Conservation (phyloP, 2,113 vertebrate genomes). For the Osmerus eperlanus region DNA sequence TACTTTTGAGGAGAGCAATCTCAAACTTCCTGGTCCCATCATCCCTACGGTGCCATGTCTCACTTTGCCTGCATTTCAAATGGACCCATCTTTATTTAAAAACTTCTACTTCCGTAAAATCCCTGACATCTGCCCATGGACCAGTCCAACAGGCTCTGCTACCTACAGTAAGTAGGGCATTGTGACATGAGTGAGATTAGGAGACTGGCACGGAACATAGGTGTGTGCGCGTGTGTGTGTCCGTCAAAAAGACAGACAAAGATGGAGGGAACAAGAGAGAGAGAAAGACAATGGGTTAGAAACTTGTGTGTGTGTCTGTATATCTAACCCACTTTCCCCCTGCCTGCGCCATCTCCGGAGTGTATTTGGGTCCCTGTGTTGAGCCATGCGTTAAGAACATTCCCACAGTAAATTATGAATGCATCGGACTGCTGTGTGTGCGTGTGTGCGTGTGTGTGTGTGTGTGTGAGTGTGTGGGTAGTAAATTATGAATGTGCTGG, state of each 20-base stretch:
- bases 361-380: constrained; percentile 56
- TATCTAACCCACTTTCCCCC: constrained; percentile 27
- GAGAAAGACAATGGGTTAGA: not conserved
- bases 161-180: not conserved
- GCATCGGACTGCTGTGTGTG: constrained; percentile 30
- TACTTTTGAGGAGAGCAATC: too few relatives aligned
- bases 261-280: not conserved
- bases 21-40: too few relatives aligned
- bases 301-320: constrained; percentile 5
- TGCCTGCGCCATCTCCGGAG: constrained; percentile 35
- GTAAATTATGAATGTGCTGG: constrained; percentile 67
- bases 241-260: not conserved
- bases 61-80: too few relatives aligned
- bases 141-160: too few relatives aligned
- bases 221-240: not conserved
- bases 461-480: constrained; percentile 12
- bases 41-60: too few relatives aligned
- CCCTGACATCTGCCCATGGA: too few relatives aligned
- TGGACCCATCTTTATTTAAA: too few relatives aligned
- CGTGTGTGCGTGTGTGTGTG: not conserved
- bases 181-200: not conserved
- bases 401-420: constrained; percentile 72
- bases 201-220: not conserved
- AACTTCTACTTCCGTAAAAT: too few relatives aligned
- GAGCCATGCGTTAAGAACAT: constrained; percentile 71